Evolutionary conservation across 2,797 vertebrate genomes (phyloP).

Genomic region (Ptychobarbus kaznakovi): DNA sequence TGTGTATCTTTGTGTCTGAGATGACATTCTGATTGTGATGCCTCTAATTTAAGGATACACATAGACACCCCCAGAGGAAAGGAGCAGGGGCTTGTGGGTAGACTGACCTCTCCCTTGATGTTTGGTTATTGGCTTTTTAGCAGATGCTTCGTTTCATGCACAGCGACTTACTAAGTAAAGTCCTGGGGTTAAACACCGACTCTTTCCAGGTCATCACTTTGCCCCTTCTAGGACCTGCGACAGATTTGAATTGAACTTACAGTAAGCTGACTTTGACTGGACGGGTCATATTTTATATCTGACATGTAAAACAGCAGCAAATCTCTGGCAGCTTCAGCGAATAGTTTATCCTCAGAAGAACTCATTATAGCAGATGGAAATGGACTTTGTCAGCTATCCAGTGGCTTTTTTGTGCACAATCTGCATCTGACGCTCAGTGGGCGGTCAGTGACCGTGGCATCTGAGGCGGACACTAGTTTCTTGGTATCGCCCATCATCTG

Average conservation of each 20-base stretch:
- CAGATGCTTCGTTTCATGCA: slow-evolving; percentile 7
- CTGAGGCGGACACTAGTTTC: neutral
- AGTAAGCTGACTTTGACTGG: neutral
- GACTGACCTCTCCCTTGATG: slow-evolving; percentile 45
- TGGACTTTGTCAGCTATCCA: slow-evolving; percentile 17
- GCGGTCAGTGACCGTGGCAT: slow-evolving; percentile 10
- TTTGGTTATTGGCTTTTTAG: slow-evolving; percentile 38
- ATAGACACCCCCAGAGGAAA: slow-evolving; percentile 70
- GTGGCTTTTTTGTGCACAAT: neutral
- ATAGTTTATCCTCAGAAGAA: slow-evolving; percentile 17
- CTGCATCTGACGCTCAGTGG: slow-evolving; percentile 13
- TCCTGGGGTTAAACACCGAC: slow-evolving; percentile 22
- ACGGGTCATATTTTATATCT: neutral
- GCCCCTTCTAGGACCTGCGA: neutral
- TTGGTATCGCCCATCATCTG: neutral
- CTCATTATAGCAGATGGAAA: slow-evolving; percentile 4
- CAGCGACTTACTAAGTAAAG: neutral
- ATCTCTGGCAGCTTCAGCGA: neutral
- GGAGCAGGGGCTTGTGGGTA: slow-evolving; percentile 18
- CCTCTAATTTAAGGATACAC: slow-evolving; percentile 77
- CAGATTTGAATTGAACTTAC: neutral
- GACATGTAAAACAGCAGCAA: neutral
- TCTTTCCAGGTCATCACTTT: slow-evolving; percentile 20
- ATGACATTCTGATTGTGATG: slow-evolving; percentile 65
- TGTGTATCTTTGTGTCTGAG: slow-evolving; percentile 74